Evolutionary conservation across 2,888 invertebrate genomes (phyloP).

Genomic region (Drosophila acutilabella): DNA sequence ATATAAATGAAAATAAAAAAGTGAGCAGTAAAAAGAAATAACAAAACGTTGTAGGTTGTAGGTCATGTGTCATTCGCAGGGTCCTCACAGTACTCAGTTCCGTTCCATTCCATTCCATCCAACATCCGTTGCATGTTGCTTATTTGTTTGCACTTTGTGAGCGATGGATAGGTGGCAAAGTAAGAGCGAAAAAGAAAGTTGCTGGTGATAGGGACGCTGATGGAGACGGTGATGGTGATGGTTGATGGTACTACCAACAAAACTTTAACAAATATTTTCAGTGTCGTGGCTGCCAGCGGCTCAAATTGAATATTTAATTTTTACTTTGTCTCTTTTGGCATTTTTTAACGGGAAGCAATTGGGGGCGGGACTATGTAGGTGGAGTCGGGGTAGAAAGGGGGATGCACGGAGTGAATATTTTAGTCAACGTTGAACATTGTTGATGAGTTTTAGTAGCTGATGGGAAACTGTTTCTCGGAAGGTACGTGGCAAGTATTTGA

Average conservation of each 20-base stretch:
- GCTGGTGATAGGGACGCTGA: neutral
- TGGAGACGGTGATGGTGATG: neutral
- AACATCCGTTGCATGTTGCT: conserved; percentile 62
- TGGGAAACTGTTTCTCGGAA: conserved; percentile 7
- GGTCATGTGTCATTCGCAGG: conserved; percentile 76
- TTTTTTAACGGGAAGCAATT: conserved; percentile 18
- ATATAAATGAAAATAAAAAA: conserved; percentile 27
- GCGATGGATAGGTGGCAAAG: neutral
- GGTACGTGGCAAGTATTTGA: conserved; percentile 16
- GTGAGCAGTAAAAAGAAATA: conserved; percentile 45
- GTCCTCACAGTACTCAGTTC: conserved; percentile 58
- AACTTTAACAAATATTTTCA: conserved; percentile 60
- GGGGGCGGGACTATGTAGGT: neutral
- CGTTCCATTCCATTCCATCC: conserved; percentile 20
- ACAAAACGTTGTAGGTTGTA: conserved; percentile 73
- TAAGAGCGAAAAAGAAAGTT: neutral
- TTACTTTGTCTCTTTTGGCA: conserved; percentile 57
- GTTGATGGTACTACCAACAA: conserved; percentile 1
- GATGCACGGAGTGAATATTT: conserved; percentile 29
- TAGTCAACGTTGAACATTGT: conserved; percentile 32
- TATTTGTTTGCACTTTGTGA: conserved; percentile 69
- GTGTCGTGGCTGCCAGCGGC: conserved; percentile 46
- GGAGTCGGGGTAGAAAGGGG: neutral
- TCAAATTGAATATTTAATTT: conserved; percentile 72
- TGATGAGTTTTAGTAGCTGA: conserved; percentile 42